Evolutionary conservation across 2,113 vertebrate genomes (phyloP).

Genomic region (Progne subis): DNA sequence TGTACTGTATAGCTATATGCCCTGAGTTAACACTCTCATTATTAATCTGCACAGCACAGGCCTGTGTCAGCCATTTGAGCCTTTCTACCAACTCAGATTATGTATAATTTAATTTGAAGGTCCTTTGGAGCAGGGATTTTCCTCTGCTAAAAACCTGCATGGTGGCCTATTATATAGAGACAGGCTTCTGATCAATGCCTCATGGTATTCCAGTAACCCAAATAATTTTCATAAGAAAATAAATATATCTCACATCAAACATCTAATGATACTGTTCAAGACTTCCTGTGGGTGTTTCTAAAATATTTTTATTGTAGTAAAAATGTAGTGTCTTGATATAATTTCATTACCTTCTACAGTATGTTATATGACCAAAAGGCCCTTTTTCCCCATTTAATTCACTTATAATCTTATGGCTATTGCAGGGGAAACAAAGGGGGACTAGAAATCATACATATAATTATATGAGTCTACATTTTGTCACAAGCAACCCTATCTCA

Average conservation of each 20-base stretch:
- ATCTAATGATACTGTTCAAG: not conserved
- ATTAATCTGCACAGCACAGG: not conserved
- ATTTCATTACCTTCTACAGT: not conserved
- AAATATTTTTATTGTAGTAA: not conserved
- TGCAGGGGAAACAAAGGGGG: not conserved
- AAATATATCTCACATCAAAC: not conserved
- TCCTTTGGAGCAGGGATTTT: not conserved
- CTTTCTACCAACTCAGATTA: not conserved
- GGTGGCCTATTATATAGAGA: not conserved
- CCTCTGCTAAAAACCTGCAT: not conserved
- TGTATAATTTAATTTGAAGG: not conserved
- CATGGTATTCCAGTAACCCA: not conserved
- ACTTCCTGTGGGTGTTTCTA: not conserved
- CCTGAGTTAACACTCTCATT: not conserved
- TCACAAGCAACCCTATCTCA: not conserved
- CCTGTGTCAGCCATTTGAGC: not conserved
- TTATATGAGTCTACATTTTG: not conserved
- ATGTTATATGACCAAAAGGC: not conserved
- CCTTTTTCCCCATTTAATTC: not conserved
- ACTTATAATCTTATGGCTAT: not conserved
- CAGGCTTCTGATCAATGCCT: not conserved
- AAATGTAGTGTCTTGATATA: not conserved
- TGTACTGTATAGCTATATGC: not conserved
- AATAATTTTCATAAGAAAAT: slow-evolving; percentile 12
- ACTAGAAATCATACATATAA: not conserved